A percentile compares a stretch with the other conserved stretches of the same genome.
Evolutionary conservation across 2,113 vertebrate species (phyloP).

Genomic region (Gymnarchus niloticus): DNA sequence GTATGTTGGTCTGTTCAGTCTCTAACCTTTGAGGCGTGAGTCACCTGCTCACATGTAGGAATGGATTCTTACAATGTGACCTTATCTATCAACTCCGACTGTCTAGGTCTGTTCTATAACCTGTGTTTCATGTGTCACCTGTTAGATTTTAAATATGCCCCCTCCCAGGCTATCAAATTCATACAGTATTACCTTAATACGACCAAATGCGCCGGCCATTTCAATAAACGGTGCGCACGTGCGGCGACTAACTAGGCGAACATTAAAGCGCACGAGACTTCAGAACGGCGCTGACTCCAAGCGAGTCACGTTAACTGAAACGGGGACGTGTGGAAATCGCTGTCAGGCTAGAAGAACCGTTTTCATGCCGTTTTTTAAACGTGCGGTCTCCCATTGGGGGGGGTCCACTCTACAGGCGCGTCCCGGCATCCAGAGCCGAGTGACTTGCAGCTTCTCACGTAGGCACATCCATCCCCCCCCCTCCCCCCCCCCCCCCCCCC

Average conservation of each 20-base stretch:
- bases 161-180: no score
- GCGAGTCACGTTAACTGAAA: not conserved
- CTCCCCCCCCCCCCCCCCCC: not conserved
- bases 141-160: no score
- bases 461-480: slow-evolving; percentile 18
- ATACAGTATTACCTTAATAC: not conserved
- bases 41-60: not conserved
- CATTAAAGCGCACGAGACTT: not conserved
- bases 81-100: no score
- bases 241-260: not conserved
- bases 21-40: not conserved
- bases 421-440: slow-evolving; percentile 6
- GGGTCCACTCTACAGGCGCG: not conserved
- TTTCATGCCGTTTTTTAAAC: no score
- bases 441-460: slow-evolving; percentile 45
- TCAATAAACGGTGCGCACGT: not conserved
- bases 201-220: no score
- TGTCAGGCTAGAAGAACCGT: no score
- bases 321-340: not conserved
- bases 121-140: no score
- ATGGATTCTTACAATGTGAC: not conserved
- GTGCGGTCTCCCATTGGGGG: not conserved
- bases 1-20: not conserved
- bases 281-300: not conserved
- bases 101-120: no score